Base-by-base conservation (phyloP, 1,140 invertebrate genomes). In the Tribolium madens region DNA sequence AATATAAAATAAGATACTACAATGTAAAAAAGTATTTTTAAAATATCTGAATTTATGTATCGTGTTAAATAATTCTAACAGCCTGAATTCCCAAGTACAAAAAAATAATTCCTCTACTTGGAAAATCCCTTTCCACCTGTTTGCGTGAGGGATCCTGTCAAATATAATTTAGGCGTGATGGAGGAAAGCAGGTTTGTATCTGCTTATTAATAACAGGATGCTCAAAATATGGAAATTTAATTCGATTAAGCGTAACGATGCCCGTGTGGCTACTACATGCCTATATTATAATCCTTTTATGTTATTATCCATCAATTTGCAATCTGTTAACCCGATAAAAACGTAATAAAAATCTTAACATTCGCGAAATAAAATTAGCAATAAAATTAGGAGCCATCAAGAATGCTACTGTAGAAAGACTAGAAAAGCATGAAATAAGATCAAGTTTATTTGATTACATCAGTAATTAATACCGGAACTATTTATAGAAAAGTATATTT, bases 241-340 rank as follows among this genome's bases (percentile, higher is more conserved):
- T 64, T 64, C 26, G 26, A 64, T 64, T 64, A 64, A 26, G 26
- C 57, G 12, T 64, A 64, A 64, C 12, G 26, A 64, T 64, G 57
- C 26, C 2, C 13, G 26, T 64, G 26, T 64, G 57, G 57, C 57
- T 64, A 64, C 57, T 14, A 64, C 3, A 33, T 3, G 12, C 57
- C 26, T 33, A 13, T 64, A 64, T 64, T 64, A 10, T 33, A 64
- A 33, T 18, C 57, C 57, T 12, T 64, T 64, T 64, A 64, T 14
- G 21, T 64, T 64, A 64, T 64, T 31, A 64, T 64, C 57, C 57
- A 64, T 64, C 26, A 64, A 64, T 33, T 64, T 18, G 57, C 21
- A 33, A 64, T 64, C 57, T 64, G 57, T 64, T 64, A 64, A 64
- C 57, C 12, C 57, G 57, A 64, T 64, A 64, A 64, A 64, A 64